Evolutionary conservation across 2,888 invertebrate genomes (phyloP), one percentile per base, ranked within the genome.

Genomic region (Andrena hattorfiana): DNA sequence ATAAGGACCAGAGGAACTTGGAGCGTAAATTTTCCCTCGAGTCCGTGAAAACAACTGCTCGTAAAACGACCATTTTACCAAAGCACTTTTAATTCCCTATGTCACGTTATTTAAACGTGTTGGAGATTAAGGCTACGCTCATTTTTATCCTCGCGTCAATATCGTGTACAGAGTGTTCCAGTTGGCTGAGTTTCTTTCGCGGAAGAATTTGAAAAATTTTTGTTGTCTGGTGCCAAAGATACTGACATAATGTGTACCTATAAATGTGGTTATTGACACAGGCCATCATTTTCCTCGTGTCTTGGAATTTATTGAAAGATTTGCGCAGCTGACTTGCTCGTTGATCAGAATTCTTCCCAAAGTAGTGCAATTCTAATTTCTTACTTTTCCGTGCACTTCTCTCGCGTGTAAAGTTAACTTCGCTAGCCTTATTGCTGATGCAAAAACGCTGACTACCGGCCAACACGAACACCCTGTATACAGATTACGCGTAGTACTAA

Each of bases 41-140:
- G 54, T 20, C 62, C 23, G 48, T 30, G 72, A 73, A 85, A 84
- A 81, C 77, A 81, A 84, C 62, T 80, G n/a, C 73, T 74, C 80
- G 75, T 69, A 71, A 84, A 84, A 70, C 32, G 74, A 63, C 66
- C 49, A 75, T 85, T 77, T 71, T 83, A n/a, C 49, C 42, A 30
- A 84, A 73, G 66, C 62, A 69, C 67, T 74, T 73, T 73, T 62
- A 80, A 73, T 80, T 69, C 60, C 16, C 23, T 8, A 0, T 8
- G 42, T 70, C 56, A 28, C 60, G 51, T 71, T 83, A 79, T 83
- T 71, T 69, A 64, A 42, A 81, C 51, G 64, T 48, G n/a, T 20
- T 5, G n/a, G 59, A 20, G 59, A 82, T 81, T 73, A 77, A 48
- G 7, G 35, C 30, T 75, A 8, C 23, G 5, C 16, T 7, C 2